A percentile compares a stretch with the other conserved stretches of the same genome.
Evolutionary conservation across 2,113 vertebrate species (phyloP).

Genomic region (Daubentonia madagascariensis): DNA sequence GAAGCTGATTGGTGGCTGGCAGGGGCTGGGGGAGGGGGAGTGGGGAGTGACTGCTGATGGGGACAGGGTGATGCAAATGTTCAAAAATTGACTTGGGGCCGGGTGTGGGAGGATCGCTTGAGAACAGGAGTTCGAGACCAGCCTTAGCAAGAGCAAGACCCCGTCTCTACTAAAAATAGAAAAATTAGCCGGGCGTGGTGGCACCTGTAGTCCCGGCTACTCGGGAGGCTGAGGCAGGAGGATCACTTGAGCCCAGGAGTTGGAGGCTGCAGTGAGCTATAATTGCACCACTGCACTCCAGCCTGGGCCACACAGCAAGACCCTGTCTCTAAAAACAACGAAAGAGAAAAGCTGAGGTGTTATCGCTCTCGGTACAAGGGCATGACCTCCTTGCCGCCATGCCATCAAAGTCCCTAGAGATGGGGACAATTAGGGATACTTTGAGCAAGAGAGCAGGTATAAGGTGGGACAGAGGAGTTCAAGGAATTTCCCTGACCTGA

Average conservation of each 20-base stretch:
- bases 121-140: too few relatives aligned
- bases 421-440: not conserved
- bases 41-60: not conserved
- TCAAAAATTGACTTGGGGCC: not conserved
- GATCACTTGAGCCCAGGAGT: too few relatives aligned
- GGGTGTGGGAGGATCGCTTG: too few relatives aligned
- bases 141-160: too few relatives aligned
- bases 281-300: too few relatives aligned
- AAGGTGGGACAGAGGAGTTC: not conserved
- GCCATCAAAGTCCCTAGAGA: not conserved
- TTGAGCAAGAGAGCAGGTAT: not conserved
- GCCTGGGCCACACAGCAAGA: too few relatives aligned
- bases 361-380: not conserved
- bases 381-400: not conserved
- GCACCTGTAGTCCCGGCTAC: not conserved
- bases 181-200: not conserved
- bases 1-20: not conserved
- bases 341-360: not conserved
- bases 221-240: too few relatives aligned
- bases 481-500: not conserved
- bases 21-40: not conserved
- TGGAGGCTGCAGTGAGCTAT: too few relatives aligned
- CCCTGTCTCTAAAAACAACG: not conserved
- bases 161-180: too few relatives aligned
- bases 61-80: not conserved